phyloP scores from a whole-genome alignment of 2,888 invertebrate species.

The Harmothoe impar region DNA sequence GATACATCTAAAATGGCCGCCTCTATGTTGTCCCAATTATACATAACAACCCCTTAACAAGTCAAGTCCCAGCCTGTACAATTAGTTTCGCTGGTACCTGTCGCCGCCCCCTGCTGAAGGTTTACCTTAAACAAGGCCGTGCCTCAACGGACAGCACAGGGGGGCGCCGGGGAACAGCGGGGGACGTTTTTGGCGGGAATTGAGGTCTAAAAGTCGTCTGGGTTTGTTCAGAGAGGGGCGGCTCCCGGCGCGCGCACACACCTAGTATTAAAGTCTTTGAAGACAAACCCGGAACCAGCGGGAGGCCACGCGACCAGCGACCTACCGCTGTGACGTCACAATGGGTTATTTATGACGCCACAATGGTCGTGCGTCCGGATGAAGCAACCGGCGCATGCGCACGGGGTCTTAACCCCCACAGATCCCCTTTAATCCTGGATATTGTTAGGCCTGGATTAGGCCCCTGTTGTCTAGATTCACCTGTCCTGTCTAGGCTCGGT shows the following conservation, averaged over 20 bases:
- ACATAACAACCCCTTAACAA: too few species aligned
- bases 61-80: background rate
- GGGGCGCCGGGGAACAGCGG: conserved; percentile 7
- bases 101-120: background rate
- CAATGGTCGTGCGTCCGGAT: conserved; percentile 39
- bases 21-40: too few species aligned
- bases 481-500: background rate
- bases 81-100: background rate
- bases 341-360: background rate
- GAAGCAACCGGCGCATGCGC: conserved; percentile 31
- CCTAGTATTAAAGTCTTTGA: conserved; percentile 50
- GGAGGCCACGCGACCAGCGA: conserved; percentile 57
- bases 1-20: too few species aligned
- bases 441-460: background rate
- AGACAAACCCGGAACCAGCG: conserved; percentile 37
- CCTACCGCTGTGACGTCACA: conserved; percentile 48
- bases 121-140: background rate
- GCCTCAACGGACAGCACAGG: background rate
- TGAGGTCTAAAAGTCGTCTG: too few species aligned
- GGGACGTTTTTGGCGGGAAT: background rate
- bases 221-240: background rate
- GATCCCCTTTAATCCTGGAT: conserved; percentile 29
- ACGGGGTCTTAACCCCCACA: background rate
- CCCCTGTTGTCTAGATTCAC: background rate
- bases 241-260: background rate